Evolutionary conservation across 2,113 vertebrate species (phyloP).

Genomic region (Hypomesus transpacificus): DNA sequence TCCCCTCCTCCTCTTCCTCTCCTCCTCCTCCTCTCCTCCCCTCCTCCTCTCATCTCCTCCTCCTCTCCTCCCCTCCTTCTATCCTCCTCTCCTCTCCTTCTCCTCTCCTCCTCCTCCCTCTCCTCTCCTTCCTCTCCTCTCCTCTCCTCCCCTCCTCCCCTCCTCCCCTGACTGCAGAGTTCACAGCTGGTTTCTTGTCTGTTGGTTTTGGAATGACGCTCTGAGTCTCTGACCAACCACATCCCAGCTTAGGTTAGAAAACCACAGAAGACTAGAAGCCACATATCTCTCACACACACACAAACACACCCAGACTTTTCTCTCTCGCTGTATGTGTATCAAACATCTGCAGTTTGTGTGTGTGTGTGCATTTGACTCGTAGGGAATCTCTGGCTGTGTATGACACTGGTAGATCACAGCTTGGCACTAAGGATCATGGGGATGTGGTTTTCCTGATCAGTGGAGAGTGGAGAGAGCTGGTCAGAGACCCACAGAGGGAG

Average conservation of each 20-base stretch:
- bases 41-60: not conserved
- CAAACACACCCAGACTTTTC: not conserved
- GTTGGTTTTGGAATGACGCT: slow-evolving; percentile 64
- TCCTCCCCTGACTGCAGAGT: slow-evolving; percentile 32
- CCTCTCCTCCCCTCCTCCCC: slow-evolving; percentile 16
- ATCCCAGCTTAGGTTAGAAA: slow-evolving; percentile 41
- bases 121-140: not conserved
- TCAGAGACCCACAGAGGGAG: not conserved
- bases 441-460: slow-evolving; percentile 34
- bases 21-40: slow-evolving; percentile 27
- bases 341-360: not conserved
- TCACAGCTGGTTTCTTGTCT: slow-evolving; percentile 47
- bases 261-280: not conserved
- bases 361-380: slow-evolving; percentile 11
- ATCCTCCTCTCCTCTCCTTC: slow-evolving; percentile 8
- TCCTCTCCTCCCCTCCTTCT: too few species aligned
- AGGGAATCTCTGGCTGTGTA: not conserved
- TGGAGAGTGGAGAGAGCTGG: slow-evolving; percentile 7
- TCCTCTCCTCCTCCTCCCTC: slow-evolving; percentile 11
- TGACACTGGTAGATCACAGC: slow-evolving; percentile 11
- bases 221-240: slow-evolving; percentile 30
- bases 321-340: slow-evolving; percentile 3
- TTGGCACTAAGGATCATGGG: slow-evolving; percentile 41
- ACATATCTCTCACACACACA: slow-evolving; percentile 4
- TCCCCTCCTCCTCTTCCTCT: not conserved